Base-by-base conservation (phyloP, 2,113 vertebrate species). In the Dinomys branickii region DNA sequence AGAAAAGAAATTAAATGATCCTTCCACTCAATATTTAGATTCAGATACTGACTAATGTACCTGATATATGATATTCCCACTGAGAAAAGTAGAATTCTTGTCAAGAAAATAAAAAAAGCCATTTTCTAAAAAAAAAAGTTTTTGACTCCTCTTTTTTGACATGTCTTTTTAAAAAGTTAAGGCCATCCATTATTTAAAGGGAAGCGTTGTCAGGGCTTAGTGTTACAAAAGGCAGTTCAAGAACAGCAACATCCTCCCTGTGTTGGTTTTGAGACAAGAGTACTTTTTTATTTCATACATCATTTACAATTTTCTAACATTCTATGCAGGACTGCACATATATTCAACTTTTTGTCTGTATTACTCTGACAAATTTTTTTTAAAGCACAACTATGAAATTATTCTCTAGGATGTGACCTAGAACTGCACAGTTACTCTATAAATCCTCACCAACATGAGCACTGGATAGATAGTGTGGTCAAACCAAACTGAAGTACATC, bases 261-360 rank as follows among this genome's bases (percentile, higher is more conserved):
- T 85, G 52, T 84, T 85, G 65, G 30, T 73, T 96, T 85, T 92
- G 50, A 92, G 80, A 92, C 14, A 84, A 86, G 9, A 9, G 9
- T n/a, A 58, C 17, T 85, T 81, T 77, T 71, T 83, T n/a, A 54
- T 84, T 28, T 94, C 52, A 82, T 92, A 47, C 41, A 92, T 92
- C 61, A 94, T 95, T 97, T 97, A 95, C 7, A 94, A 30, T 85
- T 85, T 95, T 90, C 35, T 93, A 93, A 94, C 44, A 90, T 91
- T 90, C 14, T 13, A 58, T 84, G 3, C 10, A 95, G 85, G 38
- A 73, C 56, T 59, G 12, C 10, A 59, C 14, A 10, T 73, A 82
- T 86, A 77, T 85, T 80, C 26, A 81, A 52, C 1, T 85, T 22
- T 88, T 71, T 91, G 1, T 75, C 2, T 92, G 8, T 83, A 17